A percentile compares a stretch with the other conserved stretches of the same genome.
These are phyloP conservation scores for Nestor notabilis DNA, from an alignment of 2,113 vertebrate species.

Conservation along the genomic window DNA sequence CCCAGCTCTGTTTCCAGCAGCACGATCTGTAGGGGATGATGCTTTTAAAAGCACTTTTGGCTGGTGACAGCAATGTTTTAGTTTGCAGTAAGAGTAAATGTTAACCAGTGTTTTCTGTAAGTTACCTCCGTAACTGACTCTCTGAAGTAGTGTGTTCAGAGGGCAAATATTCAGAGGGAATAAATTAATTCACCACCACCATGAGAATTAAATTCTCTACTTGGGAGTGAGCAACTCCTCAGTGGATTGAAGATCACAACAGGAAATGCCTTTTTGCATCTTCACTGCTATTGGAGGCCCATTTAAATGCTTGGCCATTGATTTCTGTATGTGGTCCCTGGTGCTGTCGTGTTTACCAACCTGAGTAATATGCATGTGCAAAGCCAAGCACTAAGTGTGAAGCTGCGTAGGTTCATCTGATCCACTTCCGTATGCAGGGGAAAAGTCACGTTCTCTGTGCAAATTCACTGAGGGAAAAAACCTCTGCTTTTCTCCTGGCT, in stretches of 20 bases:
- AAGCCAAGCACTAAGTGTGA: neutral
- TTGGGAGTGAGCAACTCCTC: neutral
- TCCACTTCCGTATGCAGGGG: neutral
- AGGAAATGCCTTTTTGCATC: neutral
- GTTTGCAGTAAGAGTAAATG: neutral
- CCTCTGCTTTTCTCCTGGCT: neutral
- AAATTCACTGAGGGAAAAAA: neutral
- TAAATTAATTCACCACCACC: neutral
- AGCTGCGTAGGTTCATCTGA: neutral
- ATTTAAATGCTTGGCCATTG: fast-evolving
- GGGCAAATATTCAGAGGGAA: neutral
- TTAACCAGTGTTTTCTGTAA: neutral
- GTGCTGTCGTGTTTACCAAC: neutral
- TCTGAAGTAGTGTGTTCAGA: neutral
- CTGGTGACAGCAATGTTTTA: neutral
- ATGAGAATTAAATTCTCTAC: neutral
- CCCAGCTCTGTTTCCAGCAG: fast-evolving
- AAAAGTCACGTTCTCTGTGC: neutral
- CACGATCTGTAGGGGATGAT: neutral
- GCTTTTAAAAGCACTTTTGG: neutral
- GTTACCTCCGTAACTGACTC: neutral
- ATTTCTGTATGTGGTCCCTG: neutral
- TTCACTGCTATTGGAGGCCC: neutral
- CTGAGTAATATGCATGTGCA: neutral
- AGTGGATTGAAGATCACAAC: neutral